Evolutionary conservation across 2,888 invertebrate genomes (phyloP).

Genomic region (Diarsia dahlii): DNA sequence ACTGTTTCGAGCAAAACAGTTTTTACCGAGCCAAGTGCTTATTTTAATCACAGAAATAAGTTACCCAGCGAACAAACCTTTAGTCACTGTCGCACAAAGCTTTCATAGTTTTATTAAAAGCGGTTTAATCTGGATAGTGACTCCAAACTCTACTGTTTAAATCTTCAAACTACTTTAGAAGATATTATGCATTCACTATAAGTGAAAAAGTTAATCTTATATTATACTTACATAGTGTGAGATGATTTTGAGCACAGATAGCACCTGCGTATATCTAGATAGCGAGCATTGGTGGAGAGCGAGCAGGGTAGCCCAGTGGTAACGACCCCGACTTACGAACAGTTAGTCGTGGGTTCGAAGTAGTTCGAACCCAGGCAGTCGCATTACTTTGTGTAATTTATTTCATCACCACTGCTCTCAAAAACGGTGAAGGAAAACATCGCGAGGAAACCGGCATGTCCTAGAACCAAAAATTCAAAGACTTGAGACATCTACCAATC

Average conservation of each 20-base stretch:
- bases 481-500: no score
- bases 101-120: slow-evolving; percentile 22
- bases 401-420: no score
- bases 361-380: no score
- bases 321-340: no score
- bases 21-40: slow-evolving; percentile 4
- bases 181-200: slow-evolving; percentile 24
- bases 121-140: slow-evolving; percentile 36
- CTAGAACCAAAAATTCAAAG: no score
- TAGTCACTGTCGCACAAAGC: slow-evolving; percentile 3
- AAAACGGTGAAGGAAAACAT: no score
- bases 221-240: neutral
- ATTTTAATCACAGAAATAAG: slow-evolving; percentile 32
- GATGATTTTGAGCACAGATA: neutral
- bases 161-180: slow-evolving; percentile 12
- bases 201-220: neutral
- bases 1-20: neutral
- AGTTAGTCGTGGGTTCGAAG: no score
- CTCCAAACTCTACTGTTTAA: slow-evolving; percentile 25
- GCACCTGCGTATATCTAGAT: no score
- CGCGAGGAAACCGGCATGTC: no score
- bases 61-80: neutral
- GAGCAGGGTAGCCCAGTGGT: no score
- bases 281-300: no score
- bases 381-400: no score